Base-by-base conservation (phyloP, 2,797 vertebrate species). In the Gallirallus australis region DNA sequence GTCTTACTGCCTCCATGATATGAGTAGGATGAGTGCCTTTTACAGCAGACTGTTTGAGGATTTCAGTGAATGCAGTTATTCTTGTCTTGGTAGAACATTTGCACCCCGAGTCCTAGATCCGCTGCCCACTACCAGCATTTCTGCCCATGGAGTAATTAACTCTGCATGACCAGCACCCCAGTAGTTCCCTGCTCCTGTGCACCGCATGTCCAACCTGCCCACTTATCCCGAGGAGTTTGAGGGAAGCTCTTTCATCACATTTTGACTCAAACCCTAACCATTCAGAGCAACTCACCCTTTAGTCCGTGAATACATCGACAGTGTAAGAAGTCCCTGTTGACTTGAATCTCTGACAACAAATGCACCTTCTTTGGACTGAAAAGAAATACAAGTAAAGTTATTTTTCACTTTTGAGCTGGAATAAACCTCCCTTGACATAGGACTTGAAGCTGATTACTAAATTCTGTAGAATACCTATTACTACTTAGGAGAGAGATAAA, bases 281-380 rank as follows among this genome's bases (percentile, higher is more conserved):
- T 21, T 65, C 13, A 31, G 47, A 86, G 21, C 35, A 91, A 96
- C 96, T 98, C 96, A 99, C 98, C 98, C 97, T 64, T 96, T 92
- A 33, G 96, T 97, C 90, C 66, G 98, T 0, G 98, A 97, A 83
- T 98, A 99, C 64, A 99, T 95, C 0, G 98, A 99, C 33, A 99
- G 98, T 0, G 98, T 99, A 94, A 99, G 98, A 57, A 98, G 91
- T 25, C 98, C 98, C 47, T 97, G 97, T 87, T 98, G 98, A 86
- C 99, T 99, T 48, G 99, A 99, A 90, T 99, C 98, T 85, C 99
- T 98, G 76, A 99, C 99, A 78, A 99, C 96, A 88, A 99, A 99
- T 2, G 98, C 98, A 0, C 99, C 99, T 84, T 99, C 99, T 95
- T 98, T 99, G 68, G 97, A 97, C 99, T 99, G 94, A 39, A 96